Evolutionary conservation across 2,113 vertebrate species (phyloP).

Genomic region (Odontophorus gujanensis): DNA sequence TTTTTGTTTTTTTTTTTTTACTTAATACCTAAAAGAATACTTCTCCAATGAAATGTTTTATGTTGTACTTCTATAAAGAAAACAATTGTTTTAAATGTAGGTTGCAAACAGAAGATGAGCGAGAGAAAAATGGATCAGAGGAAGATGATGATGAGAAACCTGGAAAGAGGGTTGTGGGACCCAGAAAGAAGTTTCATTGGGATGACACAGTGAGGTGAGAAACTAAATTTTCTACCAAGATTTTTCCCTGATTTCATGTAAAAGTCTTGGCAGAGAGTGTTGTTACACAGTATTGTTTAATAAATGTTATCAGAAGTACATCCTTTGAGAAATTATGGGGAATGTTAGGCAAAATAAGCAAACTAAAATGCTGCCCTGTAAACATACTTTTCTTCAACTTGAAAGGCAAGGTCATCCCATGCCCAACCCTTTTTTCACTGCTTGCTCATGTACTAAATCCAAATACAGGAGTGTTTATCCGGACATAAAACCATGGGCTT

Average conservation of each 20-base stretch:
- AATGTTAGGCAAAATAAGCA: neutral
- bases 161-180: conserved; percentile 94
- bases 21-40: neutral
- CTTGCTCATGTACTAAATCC: neutral
- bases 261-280: neutral
- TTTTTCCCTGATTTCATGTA: neutral
- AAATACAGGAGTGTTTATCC: neutral
- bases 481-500: neutral
- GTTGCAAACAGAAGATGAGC: conserved; percentile 90
- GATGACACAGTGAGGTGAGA: conserved; percentile 94
- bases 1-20: no score
- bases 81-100: conserved; percentile 67
- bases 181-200: conserved; percentile 97
- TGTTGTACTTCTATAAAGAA: neutral
- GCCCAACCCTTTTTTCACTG: neutral
- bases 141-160: conserved; percentile 98
- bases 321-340: neutral
- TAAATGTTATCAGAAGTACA: neutral
- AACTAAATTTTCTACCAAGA: neutral
- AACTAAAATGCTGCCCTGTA: neutral
- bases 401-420: neutral
- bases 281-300: neutral
- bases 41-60: neutral
- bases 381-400: neutral
- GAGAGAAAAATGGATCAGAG: conserved; percentile 93